Evolutionary conservation across 2,113 vertebrate species (phyloP).

Genomic region (Pontoporia blainvillei): DNA sequence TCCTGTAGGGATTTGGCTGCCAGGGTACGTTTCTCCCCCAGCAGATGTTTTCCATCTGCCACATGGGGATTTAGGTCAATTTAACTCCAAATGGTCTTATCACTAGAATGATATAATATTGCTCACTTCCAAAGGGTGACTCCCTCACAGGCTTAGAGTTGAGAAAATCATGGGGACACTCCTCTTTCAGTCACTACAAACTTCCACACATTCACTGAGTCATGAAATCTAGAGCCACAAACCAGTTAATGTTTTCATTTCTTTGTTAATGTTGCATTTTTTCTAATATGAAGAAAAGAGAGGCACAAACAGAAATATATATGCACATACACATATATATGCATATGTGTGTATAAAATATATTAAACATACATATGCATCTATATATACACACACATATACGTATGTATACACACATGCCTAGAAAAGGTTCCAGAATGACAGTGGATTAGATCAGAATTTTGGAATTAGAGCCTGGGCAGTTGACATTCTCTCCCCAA

Average conservation of each 20-base stretch:
- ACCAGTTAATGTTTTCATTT: background rate
- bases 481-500: background rate
- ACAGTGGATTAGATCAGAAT: background rate
- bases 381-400: background rate
- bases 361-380: background rate
- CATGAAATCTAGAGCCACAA: background rate
- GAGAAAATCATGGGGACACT: background rate
- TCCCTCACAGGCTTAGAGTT: background rate
- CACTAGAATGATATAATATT: background rate
- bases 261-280: background rate
- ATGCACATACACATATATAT: background rate
- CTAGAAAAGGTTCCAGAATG: background rate
- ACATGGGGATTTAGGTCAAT: background rate
- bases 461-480: background rate
- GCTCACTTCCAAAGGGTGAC: background rate
- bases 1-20: background rate
- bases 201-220: background rate
- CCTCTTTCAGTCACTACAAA: background rate
- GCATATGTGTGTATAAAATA: background rate
- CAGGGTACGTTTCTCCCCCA: background rate
- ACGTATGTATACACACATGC: background rate
- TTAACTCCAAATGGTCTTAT: background rate
- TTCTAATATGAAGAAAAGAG: background rate
- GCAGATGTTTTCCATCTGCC: background rate
- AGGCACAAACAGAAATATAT: background rate